These are phyloP conservation scores for Brachionus rotundiformis DNA, from an alignment of 1,140 invertebrate genomes.

Conservation along the genomic window DNA sequence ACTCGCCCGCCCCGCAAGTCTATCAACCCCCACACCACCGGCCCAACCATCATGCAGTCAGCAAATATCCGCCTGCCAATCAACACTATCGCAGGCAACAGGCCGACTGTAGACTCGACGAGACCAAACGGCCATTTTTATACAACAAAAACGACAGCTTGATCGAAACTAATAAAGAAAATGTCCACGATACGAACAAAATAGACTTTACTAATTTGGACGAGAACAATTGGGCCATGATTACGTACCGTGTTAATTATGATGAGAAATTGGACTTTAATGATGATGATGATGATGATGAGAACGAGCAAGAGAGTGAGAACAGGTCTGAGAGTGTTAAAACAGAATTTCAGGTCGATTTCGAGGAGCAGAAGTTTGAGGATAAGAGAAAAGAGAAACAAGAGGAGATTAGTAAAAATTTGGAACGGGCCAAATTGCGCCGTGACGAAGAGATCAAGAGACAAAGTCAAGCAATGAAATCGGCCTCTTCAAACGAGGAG, in stretches of 20 bases:
- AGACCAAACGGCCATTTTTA: neutral
- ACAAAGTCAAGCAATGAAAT: neutral
- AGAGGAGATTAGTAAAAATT: neutral
- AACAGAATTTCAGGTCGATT: neutral
- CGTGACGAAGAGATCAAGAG: neutral
- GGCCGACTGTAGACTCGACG: neutral
- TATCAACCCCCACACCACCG: neutral
- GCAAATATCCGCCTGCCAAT: neutral
- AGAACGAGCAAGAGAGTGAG: neutral
- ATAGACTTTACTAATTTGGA: conserved; percentile 8
- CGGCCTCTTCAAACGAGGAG: neutral
- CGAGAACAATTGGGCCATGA: conserved; percentile 27
- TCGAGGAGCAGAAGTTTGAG: conserved; percentile 9
- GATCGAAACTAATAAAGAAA: neutral
- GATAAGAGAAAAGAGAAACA: neutral
- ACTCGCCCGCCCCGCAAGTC: neutral
- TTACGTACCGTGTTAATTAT: conserved; percentile 18
- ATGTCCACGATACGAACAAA: neutral
- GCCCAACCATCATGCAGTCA: neutral
- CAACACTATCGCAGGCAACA: neutral
- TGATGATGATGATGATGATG: too few relatives aligned
- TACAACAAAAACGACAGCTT: conserved; percentile 34
- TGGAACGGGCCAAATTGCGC: conserved; percentile 17
- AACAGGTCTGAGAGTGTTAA: neutral
- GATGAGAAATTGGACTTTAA: conserved; percentile 7